Evolutionary conservation across 1,140 invertebrate species (phyloP).

Genomic region (Argopecten irradians): DNA sequence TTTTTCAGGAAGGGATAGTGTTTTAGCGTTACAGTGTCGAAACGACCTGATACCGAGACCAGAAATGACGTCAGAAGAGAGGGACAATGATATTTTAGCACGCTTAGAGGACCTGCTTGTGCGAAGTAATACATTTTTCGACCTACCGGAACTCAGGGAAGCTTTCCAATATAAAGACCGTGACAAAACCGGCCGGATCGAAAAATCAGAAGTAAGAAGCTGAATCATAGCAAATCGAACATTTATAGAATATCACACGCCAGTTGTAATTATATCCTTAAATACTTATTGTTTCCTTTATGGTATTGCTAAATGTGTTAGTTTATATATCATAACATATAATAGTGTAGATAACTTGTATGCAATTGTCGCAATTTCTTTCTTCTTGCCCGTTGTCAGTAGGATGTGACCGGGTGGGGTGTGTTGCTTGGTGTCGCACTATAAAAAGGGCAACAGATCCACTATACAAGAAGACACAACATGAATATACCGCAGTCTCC

Average conservation of each 20-base stretch:
- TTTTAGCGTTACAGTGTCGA: conserved; percentile 59
- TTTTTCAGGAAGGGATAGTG: conserved; percentile 72
- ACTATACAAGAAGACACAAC: no score
- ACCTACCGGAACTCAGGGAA: conserved; percentile 57
- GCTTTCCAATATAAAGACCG: conserved; percentile 51
- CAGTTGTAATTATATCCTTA: no score
- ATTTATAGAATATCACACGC: background rate
- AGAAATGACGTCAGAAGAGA: conserved; percentile 58
- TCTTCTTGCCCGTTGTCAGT: no score
- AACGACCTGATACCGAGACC: conserved; percentile 56
- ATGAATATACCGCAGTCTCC: no score
- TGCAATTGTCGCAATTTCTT: no score
- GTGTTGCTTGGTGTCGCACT: no score
- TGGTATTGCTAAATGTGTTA: background rate
- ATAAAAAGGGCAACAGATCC: no score
- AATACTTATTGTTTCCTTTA: no score
- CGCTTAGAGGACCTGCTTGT: conserved; percentile 62
- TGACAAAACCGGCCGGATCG: conserved; percentile 53
- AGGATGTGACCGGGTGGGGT: no score
- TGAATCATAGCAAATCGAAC: background rate
- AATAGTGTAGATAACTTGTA: no score
- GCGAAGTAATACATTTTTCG: conserved; percentile 57
- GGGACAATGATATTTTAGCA: conserved; percentile 63
- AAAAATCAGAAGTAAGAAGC: conserved; percentile 30
- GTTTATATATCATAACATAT: no score